A percentile compares a stretch with the other conserved stretches of the same genome.
phyloP scores from a whole-genome alignment of 2,113 vertebrate species.

The western clawed frog (Xenopus tropicalis) region DNA sequence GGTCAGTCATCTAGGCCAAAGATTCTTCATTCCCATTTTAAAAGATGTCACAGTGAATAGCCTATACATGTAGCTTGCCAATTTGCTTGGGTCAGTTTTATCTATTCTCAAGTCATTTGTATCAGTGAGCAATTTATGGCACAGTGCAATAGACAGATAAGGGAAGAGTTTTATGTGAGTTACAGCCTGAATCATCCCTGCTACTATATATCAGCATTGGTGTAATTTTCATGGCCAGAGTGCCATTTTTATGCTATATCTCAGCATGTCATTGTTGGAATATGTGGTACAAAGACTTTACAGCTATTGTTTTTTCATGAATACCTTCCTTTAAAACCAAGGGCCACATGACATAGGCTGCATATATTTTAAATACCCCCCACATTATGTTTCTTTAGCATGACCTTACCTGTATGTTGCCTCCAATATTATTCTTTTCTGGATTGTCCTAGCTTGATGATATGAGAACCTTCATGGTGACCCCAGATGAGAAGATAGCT shows the following conservation, averaged over 20 bases:
- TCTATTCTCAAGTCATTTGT: background rate
- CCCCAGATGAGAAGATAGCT: background rate
- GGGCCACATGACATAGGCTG: background rate
- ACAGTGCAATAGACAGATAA: background rate
- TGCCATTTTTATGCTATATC: background rate
- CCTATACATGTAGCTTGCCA: background rate
- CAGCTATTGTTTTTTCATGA: conserved; percentile 1
- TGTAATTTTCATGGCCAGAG: background rate
- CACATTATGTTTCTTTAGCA: no score
- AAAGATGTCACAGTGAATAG: background rate
- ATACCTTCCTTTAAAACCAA: background rate
- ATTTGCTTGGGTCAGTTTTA: background rate
- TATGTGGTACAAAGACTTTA: conserved; percentile 5
- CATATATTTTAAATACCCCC: background rate
- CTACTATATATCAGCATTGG: background rate
- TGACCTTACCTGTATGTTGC: background rate
- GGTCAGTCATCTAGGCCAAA: background rate
- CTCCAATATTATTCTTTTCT: background rate
- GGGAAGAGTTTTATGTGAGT: background rate
- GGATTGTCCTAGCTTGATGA: conserved; percentile 11
- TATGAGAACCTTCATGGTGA: conserved; percentile 27
- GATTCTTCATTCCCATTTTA: background rate
- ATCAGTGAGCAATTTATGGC: background rate
- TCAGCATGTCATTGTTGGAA: conserved; percentile 1
- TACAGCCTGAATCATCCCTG: background rate